These are phyloP conservation scores for Takifugu bimaculatus DNA, from an alignment of 2,113 vertebrate genomes.

Conservation along the genomic window DNA sequence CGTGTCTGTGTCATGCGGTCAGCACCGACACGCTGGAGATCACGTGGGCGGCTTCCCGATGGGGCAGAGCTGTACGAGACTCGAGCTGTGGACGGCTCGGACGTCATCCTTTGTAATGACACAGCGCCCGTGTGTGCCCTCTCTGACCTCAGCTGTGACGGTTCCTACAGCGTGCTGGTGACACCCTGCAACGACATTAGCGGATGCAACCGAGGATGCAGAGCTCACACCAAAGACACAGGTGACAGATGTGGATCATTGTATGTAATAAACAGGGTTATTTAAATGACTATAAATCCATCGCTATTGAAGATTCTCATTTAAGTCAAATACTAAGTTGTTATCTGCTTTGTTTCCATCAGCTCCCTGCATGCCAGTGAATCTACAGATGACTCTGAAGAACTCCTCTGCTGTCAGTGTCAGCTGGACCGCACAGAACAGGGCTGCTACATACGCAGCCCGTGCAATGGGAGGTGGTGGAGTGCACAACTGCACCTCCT, in stretches of 20 bases:
- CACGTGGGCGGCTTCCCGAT: conserved; percentile 77
- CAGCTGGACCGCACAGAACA: conserved; percentile 76
- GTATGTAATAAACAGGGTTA: too few species aligned
- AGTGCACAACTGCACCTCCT: conserved; percentile 69
- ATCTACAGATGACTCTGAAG: conserved; percentile 69
- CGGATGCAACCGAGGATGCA: conserved; percentile 78
- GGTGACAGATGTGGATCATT: conserved; percentile 61
- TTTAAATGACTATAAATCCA: too few species aligned
- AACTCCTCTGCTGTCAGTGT: conserved; percentile 65
- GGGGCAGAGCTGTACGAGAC: conserved; percentile 87
- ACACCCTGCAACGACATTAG: conserved; percentile 81
- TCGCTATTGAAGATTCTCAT: not conserved
- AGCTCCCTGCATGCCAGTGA: conserved; percentile 87
- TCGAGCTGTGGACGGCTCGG: conserved; percentile 57
- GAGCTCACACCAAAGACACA: conserved; percentile 71
- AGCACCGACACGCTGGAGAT: conserved; percentile 81
- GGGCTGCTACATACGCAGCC: conserved; percentile 74
- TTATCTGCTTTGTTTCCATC: conserved; percentile 22
- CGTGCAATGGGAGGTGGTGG: conserved; percentile 46
- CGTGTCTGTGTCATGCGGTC: conserved; percentile 65
- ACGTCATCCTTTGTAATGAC: conserved; percentile 77
- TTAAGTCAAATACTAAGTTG: not conserved
- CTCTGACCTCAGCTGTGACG: conserved; percentile 82
- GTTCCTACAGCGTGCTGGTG: conserved; percentile 77
- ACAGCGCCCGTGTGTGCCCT: conserved; percentile 79